Evolutionary conservation across 2,113 vertebrate species (phyloP).

Genomic region (Dermatemys mawii): DNA sequence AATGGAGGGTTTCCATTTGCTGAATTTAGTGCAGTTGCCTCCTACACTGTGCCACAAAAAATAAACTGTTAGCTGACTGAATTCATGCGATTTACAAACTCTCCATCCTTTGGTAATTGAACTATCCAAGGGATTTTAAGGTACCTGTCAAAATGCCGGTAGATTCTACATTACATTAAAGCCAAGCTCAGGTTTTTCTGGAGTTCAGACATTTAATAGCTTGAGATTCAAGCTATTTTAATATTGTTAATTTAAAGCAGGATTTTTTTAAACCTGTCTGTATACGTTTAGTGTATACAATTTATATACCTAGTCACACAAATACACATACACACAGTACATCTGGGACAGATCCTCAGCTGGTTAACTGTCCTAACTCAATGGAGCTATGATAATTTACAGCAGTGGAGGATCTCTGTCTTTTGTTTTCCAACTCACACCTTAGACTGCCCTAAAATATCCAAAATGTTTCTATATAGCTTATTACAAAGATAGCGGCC

Average conservation of each 20-base stretch:
- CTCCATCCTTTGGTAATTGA: neutral
- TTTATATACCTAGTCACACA: neutral
- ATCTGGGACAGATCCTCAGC: neutral
- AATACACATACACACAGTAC: neutral
- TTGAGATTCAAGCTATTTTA: neutral
- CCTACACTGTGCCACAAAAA: neutral
- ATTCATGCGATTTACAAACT: neutral
- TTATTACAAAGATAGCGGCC: neutral
- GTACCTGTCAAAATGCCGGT: neutral
- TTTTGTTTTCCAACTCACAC: neutral
- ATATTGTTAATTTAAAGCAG: neutral
- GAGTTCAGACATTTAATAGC: neutral
- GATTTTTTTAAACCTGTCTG: neutral
- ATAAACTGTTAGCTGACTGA: neutral
- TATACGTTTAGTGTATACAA: neutral
- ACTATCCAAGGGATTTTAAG: constrained; percentile 15
- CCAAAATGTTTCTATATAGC: neutral
- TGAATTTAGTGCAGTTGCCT: neutral
- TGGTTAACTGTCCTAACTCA: neutral
- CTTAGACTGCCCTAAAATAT: neutral
- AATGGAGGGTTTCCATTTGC: constrained; percentile 3
- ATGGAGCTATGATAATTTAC: neutral
- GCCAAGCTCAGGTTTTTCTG: constrained; percentile 36
- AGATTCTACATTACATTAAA: constrained; percentile 31
- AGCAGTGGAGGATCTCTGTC: neutral